Evolutionary conservation across 2,797 vertebrate species (phyloP), one percentile per base, ranked within the genome.

Genomic region (Oophaga sylvatica): DNA sequence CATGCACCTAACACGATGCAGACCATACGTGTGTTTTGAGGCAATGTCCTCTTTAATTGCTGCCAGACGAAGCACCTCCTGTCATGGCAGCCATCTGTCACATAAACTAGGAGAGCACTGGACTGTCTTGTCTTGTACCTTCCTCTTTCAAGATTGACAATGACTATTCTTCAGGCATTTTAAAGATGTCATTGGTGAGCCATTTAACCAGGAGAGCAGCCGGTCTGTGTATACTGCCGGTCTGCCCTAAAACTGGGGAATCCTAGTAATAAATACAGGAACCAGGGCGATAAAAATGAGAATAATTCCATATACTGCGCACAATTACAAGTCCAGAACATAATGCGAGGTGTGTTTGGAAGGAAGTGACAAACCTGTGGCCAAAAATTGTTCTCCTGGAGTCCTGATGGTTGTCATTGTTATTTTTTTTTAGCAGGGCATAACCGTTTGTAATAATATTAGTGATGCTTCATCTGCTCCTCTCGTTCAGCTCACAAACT

Each of bases 11-110:
- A 17, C 5, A 63, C 19, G 0, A 35, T 62, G 62, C 29, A 63
- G 70, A 60, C 82, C 75, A 41, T 76, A 41, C 35, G 76, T 62
- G 57, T 26, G 31, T 84, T 75, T 84, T 75, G 57, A 84, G 70
- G 45, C 68, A n/a, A 22, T 26, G 57, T 85, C 73, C 76, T 73
- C 71, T 85, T 85, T 76, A 65, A 65, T 56, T 77, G 59, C 59
- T 57, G n/a, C n/a, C 31, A 13, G 59, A 29, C 1, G 63, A 17
- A 60, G 81, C 56, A 73, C 56, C 68, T 73, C 67, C 68, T 41
- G 56, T 63, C 82, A 75, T 84, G 82, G 82, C 57, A 26, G 71
- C 71, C 83, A 84, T 84, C 83, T 84, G 71, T 48, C 70, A 60
- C 5, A 41, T 13, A 56, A 59, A 22, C 68, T 17, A 19, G 12